A percentile compares a stretch with the other conserved stretches of the same genome.
Conservation (phyloP, 2,888 invertebrate genomes). For the Congeria kusceri region DNA sequence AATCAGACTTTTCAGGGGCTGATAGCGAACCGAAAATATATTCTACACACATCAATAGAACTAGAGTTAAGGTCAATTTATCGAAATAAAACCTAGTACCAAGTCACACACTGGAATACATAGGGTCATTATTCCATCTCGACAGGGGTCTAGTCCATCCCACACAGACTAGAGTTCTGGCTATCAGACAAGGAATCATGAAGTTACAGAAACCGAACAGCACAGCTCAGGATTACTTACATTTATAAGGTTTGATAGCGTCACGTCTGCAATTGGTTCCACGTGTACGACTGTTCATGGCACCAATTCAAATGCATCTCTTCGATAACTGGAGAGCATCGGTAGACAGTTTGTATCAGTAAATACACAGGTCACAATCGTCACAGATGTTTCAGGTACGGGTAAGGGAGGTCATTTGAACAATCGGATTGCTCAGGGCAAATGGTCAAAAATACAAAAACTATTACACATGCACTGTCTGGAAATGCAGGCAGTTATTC, state of each 20-base stretch:
- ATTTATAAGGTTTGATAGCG: neutral
- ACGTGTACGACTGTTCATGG: neutral
- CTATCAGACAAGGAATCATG: neutral
- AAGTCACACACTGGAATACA: neutral
- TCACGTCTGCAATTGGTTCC: neutral
- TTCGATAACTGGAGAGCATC: neutral
- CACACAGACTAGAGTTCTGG: neutral
- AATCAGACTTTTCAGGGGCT: neutral
- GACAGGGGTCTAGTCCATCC: neutral
- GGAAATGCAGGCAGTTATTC: constrained; percentile 33
- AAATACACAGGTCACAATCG: constrained; percentile 4
- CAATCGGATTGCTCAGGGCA: constrained; percentile 19
- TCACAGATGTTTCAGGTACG: constrained; percentile 27
- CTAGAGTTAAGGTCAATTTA: neutral
- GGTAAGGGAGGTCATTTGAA: constrained; percentile 24
- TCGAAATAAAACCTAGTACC: neutral
- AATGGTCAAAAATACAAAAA: constrained; percentile 5
- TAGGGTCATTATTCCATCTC: neutral
- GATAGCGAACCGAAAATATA: neutral
- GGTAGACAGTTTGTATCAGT: neutral
- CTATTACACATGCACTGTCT: constrained; percentile 17
- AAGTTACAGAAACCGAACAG: neutral
- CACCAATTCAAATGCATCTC: neutral
- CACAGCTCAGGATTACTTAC: neutral
- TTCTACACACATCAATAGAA: neutral